Base-by-base conservation (phyloP, 35 echinoderm and acorn worm species). In the Hemicentrotus pulcherrimus region DNA sequence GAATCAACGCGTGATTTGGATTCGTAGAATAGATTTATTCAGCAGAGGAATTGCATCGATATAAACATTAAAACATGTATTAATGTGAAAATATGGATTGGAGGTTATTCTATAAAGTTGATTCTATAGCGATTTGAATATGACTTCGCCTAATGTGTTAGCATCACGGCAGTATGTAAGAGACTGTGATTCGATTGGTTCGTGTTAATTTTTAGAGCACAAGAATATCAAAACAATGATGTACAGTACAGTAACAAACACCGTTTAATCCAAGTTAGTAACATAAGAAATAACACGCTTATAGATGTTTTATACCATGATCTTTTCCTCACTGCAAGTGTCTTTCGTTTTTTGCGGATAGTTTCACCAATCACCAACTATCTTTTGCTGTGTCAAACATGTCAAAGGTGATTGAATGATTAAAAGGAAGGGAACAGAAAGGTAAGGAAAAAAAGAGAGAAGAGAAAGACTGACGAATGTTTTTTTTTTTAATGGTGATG, bases 321-420 rank as follows among this genome's bases (percentile, higher is more conserved):
- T 90, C 88, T 90, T 47, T 47, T 90, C 46, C 88, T 45, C 88
- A 47, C 46, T 90, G 46, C 88, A 90, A 90, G 88, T 90, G 88
- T 90, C 88, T 90, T 90, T 90, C 88, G 46, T 90, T 90, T 90
- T 90, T 90, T 33, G 46, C 88, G 88, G 32, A 47, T 13, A 32
- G 32, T 15, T 31, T 32, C 12, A 33, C 46, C 46, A 47, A 90
- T 41, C 5, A 90, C 11, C 31, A 45, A 47, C 15, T 90, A 45
- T 90, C n/a, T 47, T 45, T 47, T 47, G 32, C 32, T 15, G 88
- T 47, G 88, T 45, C 31, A 41, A 90, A 16, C 16, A 90, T 45
- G 88, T 86, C 86, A 86, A 35, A 32, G 18, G n/a, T 32, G n/a
- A 9, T 18, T 45, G 10, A 33, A 13, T 9, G 12, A 90, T 90